Evolutionary conservation across 2,888 invertebrate genomes (phyloP).

Genomic region (Meliscaeva auricollis): DNA sequence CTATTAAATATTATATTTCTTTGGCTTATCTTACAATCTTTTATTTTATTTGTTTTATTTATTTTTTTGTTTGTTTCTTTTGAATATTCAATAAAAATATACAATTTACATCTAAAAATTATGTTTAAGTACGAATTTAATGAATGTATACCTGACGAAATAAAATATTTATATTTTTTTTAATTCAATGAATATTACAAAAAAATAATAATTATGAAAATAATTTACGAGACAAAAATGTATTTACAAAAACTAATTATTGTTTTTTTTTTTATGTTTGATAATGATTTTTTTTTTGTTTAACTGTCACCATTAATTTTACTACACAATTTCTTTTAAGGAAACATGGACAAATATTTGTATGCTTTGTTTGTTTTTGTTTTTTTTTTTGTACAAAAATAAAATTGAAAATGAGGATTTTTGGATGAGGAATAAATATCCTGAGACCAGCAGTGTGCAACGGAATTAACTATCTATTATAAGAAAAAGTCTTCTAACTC

Average conservation of each 20-base stretch:
- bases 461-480: constrained; percentile 52
- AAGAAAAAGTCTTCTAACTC: constrained; percentile 56
- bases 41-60: constrained; percentile 71
- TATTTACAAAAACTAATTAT: constrained; percentile 5
- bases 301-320: constrained; percentile 69
- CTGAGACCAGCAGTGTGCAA: constrained; percentile 72
- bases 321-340: constrained; percentile 42
- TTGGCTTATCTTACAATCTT: constrained; percentile 83
- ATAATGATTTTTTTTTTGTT: constrained; percentile 16
- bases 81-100: constrained; percentile 64
- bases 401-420: constrained; percentile 36
- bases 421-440: constrained; percentile 62
- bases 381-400: constrained; percentile 24
- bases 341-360: constrained; percentile 41
- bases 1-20: constrained; percentile 79
- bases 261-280: constrained; percentile 3
- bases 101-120: constrained; percentile 77
- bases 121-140: constrained; percentile 77
- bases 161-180: constrained; percentile 6
- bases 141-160: constrained; percentile 72
- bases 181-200: constrained; percentile 11
- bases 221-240: constrained; percentile 25
- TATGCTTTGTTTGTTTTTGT: neutral
- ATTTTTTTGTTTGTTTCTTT: constrained; percentile 4
- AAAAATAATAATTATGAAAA: constrained; percentile 29